Evolutionary conservation across 1,140 invertebrate species (phyloP).

Genomic region (Drosophila ambigua): DNA sequence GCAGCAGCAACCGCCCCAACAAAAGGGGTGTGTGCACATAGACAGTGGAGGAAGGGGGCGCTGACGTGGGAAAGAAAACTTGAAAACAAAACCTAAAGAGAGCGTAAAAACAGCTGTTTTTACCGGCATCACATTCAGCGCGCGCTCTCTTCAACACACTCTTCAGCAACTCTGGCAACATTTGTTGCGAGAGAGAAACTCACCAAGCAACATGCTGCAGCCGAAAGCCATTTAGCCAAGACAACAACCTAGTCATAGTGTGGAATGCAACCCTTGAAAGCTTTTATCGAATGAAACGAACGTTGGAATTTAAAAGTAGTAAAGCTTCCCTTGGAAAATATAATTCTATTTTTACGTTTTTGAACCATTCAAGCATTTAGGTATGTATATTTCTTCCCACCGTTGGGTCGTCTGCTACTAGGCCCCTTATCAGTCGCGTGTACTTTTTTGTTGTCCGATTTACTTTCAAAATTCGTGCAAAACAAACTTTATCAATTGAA

Average conservation of each 20-base stretch:
- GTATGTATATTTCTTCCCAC: no score
- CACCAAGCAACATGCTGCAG: slow-evolving; percentile 9
- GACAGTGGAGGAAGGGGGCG: neutral
- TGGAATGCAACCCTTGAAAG: neutral
- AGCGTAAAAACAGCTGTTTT: slow-evolving; percentile 69
- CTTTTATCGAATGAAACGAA: neutral
- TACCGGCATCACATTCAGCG: slow-evolving; percentile 74
- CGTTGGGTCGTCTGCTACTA: slow-evolving; percentile 4
- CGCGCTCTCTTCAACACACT: slow-evolving; percentile 31
- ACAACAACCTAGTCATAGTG: neutral
- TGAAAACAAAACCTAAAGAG: slow-evolving; percentile 33
- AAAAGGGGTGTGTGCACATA: slow-evolving; percentile 10
- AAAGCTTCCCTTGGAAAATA: neutral
- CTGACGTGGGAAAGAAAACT: slow-evolving; percentile 29
- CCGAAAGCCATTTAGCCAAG: neutral
- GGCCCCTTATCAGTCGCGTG: slow-evolving; percentile 31
- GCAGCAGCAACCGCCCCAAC: neutral
- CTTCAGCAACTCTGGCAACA: slow-evolving; percentile 51
- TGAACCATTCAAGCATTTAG: no score
- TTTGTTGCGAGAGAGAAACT: slow-evolving; percentile 29
- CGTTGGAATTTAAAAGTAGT: no score
- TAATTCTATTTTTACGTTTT: neutral
- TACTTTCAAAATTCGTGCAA: slow-evolving; percentile 39
- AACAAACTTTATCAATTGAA: slow-evolving; percentile 70
- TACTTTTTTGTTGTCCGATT: slow-evolving; percentile 9